Conservation (phyloP, 2,888 invertebrate species). For the Acrocera orbiculus region DNA sequence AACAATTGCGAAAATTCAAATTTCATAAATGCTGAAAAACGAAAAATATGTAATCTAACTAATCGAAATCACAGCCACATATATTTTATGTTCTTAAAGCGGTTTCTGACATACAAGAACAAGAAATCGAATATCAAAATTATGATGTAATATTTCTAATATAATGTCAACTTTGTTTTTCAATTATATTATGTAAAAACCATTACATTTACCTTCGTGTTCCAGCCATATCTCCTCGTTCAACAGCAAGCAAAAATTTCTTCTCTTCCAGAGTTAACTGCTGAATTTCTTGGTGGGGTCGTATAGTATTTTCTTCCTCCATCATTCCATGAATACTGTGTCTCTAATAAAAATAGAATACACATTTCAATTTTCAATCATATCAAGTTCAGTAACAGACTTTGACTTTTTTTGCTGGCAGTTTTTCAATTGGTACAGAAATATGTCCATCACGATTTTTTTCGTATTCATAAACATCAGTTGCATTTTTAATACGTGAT, state of each 20-base stretch:
- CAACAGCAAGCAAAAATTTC: constrained; percentile 86
- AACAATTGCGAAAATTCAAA: too few relatives aligned
- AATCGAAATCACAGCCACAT: too few relatives aligned
- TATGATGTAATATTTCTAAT: too few relatives aligned
- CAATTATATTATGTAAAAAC: too few relatives aligned
- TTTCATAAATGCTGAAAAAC: too few relatives aligned
- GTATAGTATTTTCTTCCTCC: constrained; percentile 77
- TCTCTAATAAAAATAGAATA: constrained; percentile 16
- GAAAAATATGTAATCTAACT: too few relatives aligned
- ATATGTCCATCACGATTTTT: constrained; percentile 23
- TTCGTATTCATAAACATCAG: constrained; percentile 15
- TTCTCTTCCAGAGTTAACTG: constrained; percentile 58
- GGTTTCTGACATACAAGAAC: too few relatives aligned
- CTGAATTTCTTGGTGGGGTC: constrained; percentile 59
- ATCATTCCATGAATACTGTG: constrained; percentile 72
- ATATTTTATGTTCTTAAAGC: too few relatives aligned
- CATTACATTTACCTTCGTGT: constrained; percentile 67
- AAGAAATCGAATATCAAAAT: too few relatives aligned
- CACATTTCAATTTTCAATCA: too few relatives aligned
- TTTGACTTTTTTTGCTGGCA: constrained; percentile 28
- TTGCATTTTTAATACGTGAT: constrained; percentile 23
- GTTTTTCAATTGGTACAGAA: constrained; percentile 24
- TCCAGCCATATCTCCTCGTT: constrained; percentile 90
- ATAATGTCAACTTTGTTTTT: too few relatives aligned
- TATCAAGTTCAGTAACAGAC: constrained; percentile 18